phyloP scores from a whole-genome alignment of 2,888 invertebrate species.

The Acholoe squamosa region DNA sequence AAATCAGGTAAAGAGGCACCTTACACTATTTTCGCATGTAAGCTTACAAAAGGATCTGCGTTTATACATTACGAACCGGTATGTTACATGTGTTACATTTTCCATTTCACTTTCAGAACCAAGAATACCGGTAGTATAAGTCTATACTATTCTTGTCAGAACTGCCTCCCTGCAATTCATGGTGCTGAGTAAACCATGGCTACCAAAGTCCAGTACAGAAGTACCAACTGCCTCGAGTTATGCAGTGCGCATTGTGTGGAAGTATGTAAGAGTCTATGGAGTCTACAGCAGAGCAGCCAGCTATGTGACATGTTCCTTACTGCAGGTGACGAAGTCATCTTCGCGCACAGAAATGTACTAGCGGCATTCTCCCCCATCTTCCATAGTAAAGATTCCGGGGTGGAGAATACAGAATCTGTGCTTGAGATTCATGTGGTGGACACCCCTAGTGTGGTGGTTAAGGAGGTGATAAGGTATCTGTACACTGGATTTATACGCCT shows the following conservation, averaged over 20 bases:
- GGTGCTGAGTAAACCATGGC: background rate
- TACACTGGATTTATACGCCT: background rate
- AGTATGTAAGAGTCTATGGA: conserved; percentile 14
- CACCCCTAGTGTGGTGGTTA: background rate
- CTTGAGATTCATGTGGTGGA: background rate
- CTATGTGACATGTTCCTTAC: conserved; percentile 37
- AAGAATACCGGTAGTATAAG: too few relatives aligned
- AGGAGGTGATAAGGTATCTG: background rate
- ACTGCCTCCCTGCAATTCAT: too few relatives aligned
- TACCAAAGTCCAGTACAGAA: background rate
- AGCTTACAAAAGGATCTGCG: too few relatives aligned
- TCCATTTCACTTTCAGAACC: too few relatives aligned
- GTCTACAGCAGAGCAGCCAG: conserved; percentile 4
- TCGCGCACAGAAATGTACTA: conserved; percentile 25
- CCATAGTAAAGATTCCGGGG: background rate
- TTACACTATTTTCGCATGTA: too few relatives aligned
- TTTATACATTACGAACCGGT: too few relatives aligned
- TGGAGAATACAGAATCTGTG: background rate
- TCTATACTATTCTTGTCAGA: too few relatives aligned
- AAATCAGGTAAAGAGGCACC: too few relatives aligned
- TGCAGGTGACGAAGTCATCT: background rate
- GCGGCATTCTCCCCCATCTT: conserved; percentile 29
- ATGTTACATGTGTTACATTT: too few relatives aligned
- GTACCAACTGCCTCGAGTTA: background rate
- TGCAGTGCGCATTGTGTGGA: too few relatives aligned